phyloP scores from a whole-genome alignment of 2,113 vertebrate species.

The Acrocephalus kingi region DNA sequence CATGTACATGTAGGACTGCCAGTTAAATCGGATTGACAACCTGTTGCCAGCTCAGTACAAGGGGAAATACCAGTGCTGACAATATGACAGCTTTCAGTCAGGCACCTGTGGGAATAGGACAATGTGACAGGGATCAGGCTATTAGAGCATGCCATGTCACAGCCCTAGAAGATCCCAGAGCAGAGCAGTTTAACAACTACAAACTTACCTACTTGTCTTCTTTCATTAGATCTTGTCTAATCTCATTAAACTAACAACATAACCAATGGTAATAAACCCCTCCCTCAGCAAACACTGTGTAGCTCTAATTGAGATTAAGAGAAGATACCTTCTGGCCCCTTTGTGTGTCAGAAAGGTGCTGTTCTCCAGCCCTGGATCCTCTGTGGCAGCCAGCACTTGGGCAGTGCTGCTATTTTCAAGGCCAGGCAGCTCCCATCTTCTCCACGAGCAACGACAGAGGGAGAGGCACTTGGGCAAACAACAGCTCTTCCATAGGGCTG shows the following conservation, averaged over 20 bases:
- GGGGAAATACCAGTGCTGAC: conserved; percentile 1
- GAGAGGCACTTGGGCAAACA: neutral
- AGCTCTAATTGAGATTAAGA: conserved; percentile 26
- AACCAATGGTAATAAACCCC: conserved; percentile 19
- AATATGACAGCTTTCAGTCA: conserved; percentile 1
- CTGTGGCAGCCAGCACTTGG: neutral
- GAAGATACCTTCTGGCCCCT: neutral
- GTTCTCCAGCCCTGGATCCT: neutral
- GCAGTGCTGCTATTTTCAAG: fast-evolving
- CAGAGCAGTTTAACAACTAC: neutral
- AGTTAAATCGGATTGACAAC: neutral
- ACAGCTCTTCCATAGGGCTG: neutral
- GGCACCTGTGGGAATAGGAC: neutral
- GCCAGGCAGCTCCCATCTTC: neutral
- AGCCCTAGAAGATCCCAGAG: neutral
- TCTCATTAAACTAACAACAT: conserved; percentile 38
- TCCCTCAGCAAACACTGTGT: conserved; percentile 1
- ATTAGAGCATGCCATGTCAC: neutral
- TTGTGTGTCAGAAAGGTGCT: neutral
- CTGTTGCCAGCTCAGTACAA: neutral
- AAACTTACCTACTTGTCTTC: neutral
- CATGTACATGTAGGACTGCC: neutral
- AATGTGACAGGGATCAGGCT: neutral
- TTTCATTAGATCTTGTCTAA: conserved; percentile 1
- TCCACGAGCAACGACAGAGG: neutral